Percentiles rank a stretch among this genome's conserved stretches.
These are phyloP conservation scores for Manis pentadactyla DNA, from an alignment of 2,797 vertebrate species.

Conservation along the genomic window DNA sequence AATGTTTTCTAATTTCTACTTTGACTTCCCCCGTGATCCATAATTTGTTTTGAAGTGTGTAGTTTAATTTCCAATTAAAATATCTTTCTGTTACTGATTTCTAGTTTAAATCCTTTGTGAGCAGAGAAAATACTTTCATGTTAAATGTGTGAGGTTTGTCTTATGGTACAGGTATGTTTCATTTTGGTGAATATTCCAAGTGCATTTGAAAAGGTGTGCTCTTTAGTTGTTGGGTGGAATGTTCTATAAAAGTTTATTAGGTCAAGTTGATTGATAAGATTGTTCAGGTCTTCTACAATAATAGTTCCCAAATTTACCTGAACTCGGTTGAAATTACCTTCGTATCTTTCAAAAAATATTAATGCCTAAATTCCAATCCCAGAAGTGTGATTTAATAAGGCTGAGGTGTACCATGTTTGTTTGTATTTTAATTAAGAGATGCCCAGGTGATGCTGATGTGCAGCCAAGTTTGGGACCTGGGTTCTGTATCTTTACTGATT, in stretches of 20 bases:
- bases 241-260: neutral
- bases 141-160: neutral
- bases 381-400: neutral
- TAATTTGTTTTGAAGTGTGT: neutral
- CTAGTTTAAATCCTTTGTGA: neutral
- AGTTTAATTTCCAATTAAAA: neutral
- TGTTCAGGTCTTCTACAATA: neutral
- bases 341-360: neutral
- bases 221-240: neutral
- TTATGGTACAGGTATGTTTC: neutral
- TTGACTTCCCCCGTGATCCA: neutral
- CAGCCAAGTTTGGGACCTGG: neutral
- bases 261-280: neutral
- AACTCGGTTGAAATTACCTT: neutral
- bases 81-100: neutral
- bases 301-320: neutral
- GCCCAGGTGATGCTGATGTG: neutral
- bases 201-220: neutral
- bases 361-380: neutral
- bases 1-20: neutral
- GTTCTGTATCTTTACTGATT: neutral
- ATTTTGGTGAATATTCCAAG: neutral
- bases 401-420: neutral
- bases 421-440: neutral
- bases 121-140: slow-evolving; percentile 10